Evolutionary conservation across 2,113 vertebrate species (phyloP).

Genomic region (Menura novaehollandiae): DNA sequence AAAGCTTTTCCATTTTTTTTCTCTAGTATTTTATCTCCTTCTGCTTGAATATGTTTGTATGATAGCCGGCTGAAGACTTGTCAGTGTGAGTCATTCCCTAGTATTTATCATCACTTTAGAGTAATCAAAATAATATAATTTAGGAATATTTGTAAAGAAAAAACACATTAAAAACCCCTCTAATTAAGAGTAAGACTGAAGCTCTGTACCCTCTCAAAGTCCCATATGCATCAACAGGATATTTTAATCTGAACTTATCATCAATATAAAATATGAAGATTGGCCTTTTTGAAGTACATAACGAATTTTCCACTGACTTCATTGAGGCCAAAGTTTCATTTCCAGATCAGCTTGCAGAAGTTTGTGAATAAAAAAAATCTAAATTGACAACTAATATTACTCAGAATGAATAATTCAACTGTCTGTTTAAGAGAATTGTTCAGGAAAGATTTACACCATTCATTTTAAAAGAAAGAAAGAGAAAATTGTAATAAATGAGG

Average conservation of each 20-base stretch:
- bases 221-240: not conserved
- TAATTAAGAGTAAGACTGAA: not conserved
- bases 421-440: not conserved
- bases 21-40: not conserved
- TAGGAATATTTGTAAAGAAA: not conserved
- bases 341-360: not conserved
- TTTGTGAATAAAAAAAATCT: not conserved
- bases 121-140: not conserved
- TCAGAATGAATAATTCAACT: conserved; percentile 37
- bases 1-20: not conserved
- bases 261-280: not conserved
- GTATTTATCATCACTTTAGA: not conserved
- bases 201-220: not conserved
- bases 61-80: not conserved
- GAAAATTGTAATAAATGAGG: conserved; percentile 34
- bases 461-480: conserved; percentile 17
- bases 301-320: not conserved
- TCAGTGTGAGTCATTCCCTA: not conserved
- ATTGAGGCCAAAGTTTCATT: not conserved
- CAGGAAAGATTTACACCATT: conserved; percentile 9
- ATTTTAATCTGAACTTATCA: not conserved
- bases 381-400: conserved; percentile 5
- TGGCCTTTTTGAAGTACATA: not conserved
- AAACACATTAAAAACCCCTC: accelerated
- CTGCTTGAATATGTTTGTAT: not conserved